Percentiles rank a stretch among this genome's conserved stretches.
These are phyloP conservation scores for Clusia tigrina DNA, from an alignment of 2,888 invertebrate genomes.

Conservation along the genomic window DNA sequence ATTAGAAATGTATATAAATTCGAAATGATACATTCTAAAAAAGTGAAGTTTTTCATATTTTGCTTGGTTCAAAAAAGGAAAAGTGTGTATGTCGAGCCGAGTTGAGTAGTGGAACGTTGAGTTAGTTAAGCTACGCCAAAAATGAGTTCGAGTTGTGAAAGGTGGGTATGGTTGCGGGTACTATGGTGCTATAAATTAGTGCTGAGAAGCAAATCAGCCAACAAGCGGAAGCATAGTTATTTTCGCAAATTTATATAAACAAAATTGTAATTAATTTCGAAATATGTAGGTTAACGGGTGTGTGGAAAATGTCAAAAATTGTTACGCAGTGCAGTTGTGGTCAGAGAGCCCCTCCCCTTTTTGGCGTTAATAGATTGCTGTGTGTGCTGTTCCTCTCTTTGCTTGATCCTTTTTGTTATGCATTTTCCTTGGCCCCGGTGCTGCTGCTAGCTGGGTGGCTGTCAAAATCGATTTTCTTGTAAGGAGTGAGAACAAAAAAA, in stretches of 20 bases:
- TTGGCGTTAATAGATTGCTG: constrained; percentile 20
- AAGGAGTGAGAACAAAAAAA: constrained; percentile 38
- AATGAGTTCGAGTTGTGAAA: constrained; percentile 62
- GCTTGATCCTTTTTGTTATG: constrained; percentile 19
- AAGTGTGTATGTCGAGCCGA: constrained; percentile 31
- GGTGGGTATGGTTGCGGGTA: no score
- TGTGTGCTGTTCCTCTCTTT: constrained; percentile 38
- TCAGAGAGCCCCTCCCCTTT: constrained; percentile 29
- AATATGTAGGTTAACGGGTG: no score
- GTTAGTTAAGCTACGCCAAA: no score
- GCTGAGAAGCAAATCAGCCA: no score
- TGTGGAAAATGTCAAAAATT: constrained; percentile 5
- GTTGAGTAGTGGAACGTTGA: constrained; percentile 40
- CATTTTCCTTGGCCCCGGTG: constrained; percentile 8
- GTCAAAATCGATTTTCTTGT: constrained; percentile 54
- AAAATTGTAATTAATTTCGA: no score
- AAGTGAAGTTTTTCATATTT: constrained; percentile 37
- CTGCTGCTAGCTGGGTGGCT: no score
- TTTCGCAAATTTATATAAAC: no score
- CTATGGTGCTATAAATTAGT: no score
- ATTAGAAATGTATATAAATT: constrained; percentile 42
- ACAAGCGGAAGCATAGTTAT: no score
- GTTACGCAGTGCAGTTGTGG: constrained; percentile 26
- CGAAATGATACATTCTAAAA: constrained; percentile 48
- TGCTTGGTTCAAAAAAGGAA: constrained; percentile 38